Evolutionary conservation across 2,797 vertebrate genomes (phyloP).

Genomic region (Sciurus vulgaris): DNA sequence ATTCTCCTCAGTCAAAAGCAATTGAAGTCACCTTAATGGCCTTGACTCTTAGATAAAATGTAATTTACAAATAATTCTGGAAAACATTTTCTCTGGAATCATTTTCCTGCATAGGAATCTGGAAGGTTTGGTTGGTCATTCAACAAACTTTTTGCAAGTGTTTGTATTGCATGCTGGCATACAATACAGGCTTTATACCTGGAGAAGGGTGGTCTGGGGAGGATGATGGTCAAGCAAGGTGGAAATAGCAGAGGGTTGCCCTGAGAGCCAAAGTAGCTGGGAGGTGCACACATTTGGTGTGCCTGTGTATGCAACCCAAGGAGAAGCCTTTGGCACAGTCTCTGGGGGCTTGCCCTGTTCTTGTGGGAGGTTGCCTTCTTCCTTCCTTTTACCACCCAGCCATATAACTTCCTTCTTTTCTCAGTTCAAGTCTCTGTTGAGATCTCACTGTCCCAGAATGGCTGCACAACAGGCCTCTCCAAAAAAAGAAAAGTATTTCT

Average conservation of each 20-base stretch:
- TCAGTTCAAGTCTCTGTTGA: not conserved
- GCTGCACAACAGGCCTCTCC: no score
- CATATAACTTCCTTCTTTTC: fast-evolving
- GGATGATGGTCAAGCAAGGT: not conserved
- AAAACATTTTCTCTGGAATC: not conserved
- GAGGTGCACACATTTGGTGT: not conserved
- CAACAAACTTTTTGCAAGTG: not conserved
- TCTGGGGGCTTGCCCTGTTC: fast-evolving
- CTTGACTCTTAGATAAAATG: not conserved
- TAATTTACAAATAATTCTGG: not conserved
- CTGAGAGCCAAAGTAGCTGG: no score
- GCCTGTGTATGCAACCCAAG: not conserved
- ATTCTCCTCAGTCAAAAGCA: not conserved
- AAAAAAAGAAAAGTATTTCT: not conserved
- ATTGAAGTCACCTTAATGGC: no score
- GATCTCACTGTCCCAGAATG: not conserved
- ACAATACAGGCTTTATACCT: not conserved
- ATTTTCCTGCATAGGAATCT: not conserved
- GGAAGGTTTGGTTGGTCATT: not conserved
- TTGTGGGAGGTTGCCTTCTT: not conserved
- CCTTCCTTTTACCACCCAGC: fast-evolving
- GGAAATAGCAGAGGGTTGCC: not conserved
- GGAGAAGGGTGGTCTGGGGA: fast-evolving
- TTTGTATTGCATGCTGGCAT: not conserved
- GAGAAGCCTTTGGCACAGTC: not conserved